Evolutionary conservation across 2,797 vertebrate species (phyloP).

Genomic region (Meda fulgida): DNA sequence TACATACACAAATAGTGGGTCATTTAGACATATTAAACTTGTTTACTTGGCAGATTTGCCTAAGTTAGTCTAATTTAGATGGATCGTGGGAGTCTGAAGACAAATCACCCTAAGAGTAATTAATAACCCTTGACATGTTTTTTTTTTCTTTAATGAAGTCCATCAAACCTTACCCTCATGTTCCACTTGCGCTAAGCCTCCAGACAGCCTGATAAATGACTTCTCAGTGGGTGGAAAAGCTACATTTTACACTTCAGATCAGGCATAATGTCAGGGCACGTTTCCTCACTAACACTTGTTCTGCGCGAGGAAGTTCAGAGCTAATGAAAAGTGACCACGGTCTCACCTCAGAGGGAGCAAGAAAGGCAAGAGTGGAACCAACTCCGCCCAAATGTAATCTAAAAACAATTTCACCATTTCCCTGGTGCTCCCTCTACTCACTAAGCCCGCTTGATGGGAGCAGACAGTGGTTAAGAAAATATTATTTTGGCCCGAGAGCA

Average conservation of each 20-base stretch:
- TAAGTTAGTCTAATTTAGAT: constrained; percentile 30
- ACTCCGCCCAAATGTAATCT: constrained; percentile 53
- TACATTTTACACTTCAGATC: constrained; percentile 44
- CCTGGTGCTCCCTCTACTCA: constrained; percentile 33
- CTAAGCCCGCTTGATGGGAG: constrained; percentile 38
- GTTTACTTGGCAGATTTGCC: constrained; percentile 3
- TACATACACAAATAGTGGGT: not conserved
- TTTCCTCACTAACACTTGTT: constrained; percentile 49
- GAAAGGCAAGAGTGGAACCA: constrained; percentile 47
- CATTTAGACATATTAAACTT: constrained; percentile 13
- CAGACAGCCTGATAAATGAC: constrained; percentile 52
- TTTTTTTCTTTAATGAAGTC: constrained; percentile 27
- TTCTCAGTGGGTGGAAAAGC: constrained; percentile 49
- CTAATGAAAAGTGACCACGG: constrained; percentile 61
- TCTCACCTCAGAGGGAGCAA: constrained; percentile 41
- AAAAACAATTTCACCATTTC: constrained; percentile 52
- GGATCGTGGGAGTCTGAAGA: constrained; percentile 13
- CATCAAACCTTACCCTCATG: constrained; percentile 43
- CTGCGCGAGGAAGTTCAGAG: constrained; percentile 53
- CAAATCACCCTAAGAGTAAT: constrained; percentile 30
- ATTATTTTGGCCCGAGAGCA: constrained; percentile 46
- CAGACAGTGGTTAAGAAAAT: constrained; percentile 48
- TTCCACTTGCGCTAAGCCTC: constrained; percentile 34
- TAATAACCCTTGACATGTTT: constrained; percentile 23
- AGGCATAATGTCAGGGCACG: constrained; percentile 45